A percentile compares a stretch with the other conserved stretches of the same genome.
phyloP scores from a whole-genome alignment of 2,888 invertebrate species.

The Cataglyphis rosenhaueri region DNA sequence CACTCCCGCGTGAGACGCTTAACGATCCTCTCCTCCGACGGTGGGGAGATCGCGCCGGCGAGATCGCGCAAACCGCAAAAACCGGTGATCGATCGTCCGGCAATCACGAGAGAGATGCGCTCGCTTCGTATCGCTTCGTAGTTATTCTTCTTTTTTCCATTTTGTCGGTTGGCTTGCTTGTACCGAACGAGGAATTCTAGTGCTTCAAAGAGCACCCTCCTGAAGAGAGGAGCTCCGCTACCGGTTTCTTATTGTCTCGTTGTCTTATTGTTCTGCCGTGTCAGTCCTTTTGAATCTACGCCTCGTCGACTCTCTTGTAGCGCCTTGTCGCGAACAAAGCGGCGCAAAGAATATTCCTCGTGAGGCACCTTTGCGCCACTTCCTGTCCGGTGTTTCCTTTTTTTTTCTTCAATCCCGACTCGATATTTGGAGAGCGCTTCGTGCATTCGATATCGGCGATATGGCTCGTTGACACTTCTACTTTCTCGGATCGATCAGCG shows the following conservation, averaged over 20 bases:
- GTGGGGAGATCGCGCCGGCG: conserved; percentile 53
- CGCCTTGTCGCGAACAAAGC: conserved; percentile 45
- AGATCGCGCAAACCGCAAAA: conserved; percentile 63
- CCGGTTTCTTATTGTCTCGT: conserved; percentile 74
- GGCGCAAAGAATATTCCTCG: conserved; percentile 43
- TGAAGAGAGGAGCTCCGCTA: conserved; percentile 58
- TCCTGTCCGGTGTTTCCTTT: conserved; percentile 47
- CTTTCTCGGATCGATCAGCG: conserved; percentile 3
- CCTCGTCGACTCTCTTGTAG: conserved; percentile 45
- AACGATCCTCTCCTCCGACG: conserved; percentile 48
- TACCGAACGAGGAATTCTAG: conserved; percentile 66
- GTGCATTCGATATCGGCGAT: conserved; percentile 9
- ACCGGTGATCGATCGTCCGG: conserved; percentile 67
- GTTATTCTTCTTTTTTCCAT: conserved; percentile 44
- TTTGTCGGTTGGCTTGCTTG: conserved; percentile 2
- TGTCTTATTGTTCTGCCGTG: conserved; percentile 69
- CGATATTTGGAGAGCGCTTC: background rate
- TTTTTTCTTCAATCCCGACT: conserved; percentile 6
- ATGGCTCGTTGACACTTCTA: background rate
- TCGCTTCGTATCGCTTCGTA: conserved; percentile 23
- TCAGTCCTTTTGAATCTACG: conserved; percentile 59
- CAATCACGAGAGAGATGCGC: conserved; percentile 56
- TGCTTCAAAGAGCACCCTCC: conserved; percentile 62
- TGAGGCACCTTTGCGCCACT: conserved; percentile 40
- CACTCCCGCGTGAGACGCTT: conserved; percentile 31